These are phyloP conservation scores for Upupa epops DNA, from an alignment of 2,113 vertebrate genomes.

Conservation along the genomic window DNA sequence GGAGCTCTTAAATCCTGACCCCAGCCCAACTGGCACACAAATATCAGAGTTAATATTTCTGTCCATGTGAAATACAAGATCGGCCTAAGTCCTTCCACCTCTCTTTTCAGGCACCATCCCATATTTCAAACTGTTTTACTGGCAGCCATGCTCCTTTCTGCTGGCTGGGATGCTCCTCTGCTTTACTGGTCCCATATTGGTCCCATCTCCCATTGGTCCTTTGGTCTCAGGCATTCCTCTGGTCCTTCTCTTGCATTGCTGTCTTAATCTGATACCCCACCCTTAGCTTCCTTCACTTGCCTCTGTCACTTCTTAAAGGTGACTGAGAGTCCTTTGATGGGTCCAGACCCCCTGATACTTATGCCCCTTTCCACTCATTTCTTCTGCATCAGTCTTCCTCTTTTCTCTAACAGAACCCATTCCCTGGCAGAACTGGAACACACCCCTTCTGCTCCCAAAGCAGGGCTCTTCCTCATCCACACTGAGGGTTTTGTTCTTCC, in stretches of 20 bases:
- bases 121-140: background rate
- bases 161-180: background rate
- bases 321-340: background rate
- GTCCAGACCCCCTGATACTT: background rate
- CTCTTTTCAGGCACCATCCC: background rate
- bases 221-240: accelerated
- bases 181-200: background rate
- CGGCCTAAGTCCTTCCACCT: background rate
- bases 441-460: background rate
- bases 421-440: background rate
- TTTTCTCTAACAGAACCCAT: background rate
- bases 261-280: background rate
- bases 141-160: background rate
- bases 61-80: background rate
- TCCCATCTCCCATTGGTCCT: background rate
- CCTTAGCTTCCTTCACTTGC: background rate
- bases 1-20: slow-evolving; percentile 53
- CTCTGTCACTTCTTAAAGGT: background rate
- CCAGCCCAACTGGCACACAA: background rate
- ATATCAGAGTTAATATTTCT: background rate
- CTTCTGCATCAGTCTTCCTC: background rate
- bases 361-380: background rate
- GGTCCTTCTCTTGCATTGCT: background rate
- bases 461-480: accelerated
- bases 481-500: background rate